These are phyloP conservation scores for Spicauda simplicius DNA, from an alignment of 2,888 invertebrate species.

Conservation along the genomic window DNA sequence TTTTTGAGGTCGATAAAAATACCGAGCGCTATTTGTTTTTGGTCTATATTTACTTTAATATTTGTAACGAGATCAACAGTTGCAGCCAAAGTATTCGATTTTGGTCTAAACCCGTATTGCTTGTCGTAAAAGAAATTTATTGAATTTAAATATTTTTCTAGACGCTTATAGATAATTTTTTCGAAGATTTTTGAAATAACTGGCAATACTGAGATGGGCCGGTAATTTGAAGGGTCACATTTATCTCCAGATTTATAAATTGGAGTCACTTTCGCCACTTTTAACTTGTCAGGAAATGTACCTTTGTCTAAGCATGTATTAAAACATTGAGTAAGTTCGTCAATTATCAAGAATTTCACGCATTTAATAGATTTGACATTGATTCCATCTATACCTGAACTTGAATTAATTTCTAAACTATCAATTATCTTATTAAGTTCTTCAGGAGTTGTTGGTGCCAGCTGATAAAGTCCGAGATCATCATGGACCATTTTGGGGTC, in stretches of 20 bases:
- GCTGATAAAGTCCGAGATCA: neutral
- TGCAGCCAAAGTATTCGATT: constrained; percentile 14
- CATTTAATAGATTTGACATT: constrained; percentile 37
- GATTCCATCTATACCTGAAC: constrained; percentile 37
- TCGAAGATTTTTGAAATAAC: constrained; percentile 37
- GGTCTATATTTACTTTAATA: constrained; percentile 14
- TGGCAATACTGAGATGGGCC: constrained; percentile 38
- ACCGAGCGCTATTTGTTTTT: constrained; percentile 11
- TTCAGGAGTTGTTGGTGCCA: constrained; percentile 8
- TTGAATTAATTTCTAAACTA: constrained; percentile 32
- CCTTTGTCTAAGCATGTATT: constrained; percentile 36
- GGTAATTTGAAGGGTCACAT: constrained; percentile 33
- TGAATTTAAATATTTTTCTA: constrained; percentile 10
- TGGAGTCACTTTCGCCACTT: constrained; percentile 37
- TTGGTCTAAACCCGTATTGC: constrained; percentile 10
- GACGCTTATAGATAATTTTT: constrained; percentile 28
- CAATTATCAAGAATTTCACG: constrained; percentile 54
- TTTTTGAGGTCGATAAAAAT: constrained; percentile 22
- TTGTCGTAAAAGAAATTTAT: constrained; percentile 14
- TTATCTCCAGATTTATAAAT: constrained; percentile 37
- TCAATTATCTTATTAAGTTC: constrained; percentile 37
- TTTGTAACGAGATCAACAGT: constrained; percentile 21
- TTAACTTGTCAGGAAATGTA: constrained; percentile 37
- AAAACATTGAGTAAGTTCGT: constrained; percentile 23
- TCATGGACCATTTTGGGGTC: neutral